Conservation (phyloP, 2,113 vertebrate species). For the Poicephalus gulielmi region DNA sequence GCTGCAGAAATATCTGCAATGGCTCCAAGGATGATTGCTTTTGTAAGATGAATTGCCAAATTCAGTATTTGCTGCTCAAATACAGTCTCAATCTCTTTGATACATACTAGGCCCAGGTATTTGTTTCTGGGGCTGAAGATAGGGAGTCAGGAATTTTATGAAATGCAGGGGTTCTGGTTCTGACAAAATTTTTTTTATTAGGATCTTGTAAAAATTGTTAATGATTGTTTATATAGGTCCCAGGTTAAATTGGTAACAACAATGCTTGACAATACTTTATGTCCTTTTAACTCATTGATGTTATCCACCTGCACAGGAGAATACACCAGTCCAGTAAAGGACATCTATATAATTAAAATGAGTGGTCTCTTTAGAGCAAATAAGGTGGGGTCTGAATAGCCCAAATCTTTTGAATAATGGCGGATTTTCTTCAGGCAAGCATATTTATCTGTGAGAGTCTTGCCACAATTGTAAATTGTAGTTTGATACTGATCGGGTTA, state of each 20-base stretch:
- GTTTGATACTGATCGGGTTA: not conserved
- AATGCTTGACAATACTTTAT: not conserved
- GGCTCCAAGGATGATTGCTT: not conserved
- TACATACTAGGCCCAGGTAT: not conserved
- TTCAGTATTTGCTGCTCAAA: not conserved
- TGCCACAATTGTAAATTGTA: not conserved
- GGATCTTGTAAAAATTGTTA: not conserved
- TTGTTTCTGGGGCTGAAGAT: not conserved
- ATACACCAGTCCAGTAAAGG: not conserved
- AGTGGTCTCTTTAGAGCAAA: not conserved
- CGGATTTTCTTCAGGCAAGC: not conserved
- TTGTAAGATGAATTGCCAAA: not conserved
- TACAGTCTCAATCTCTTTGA: not conserved
- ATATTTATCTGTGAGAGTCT: not conserved
- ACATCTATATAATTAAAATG: not conserved
- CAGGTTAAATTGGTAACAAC: not conserved
- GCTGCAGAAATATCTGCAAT: not conserved
- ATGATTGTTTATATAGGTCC: not conserved
- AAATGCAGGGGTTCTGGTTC: not conserved
- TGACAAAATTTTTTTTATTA: not conserved
- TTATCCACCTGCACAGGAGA: not conserved
- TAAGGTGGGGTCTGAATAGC: not conserved
- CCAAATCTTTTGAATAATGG: not conserved
- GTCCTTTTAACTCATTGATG: not conserved
- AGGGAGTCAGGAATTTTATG: not conserved